These are phyloP conservation scores for Nephila pilipes DNA, from an alignment of 1,140 invertebrate genomes.

Conservation along the genomic window DNA sequence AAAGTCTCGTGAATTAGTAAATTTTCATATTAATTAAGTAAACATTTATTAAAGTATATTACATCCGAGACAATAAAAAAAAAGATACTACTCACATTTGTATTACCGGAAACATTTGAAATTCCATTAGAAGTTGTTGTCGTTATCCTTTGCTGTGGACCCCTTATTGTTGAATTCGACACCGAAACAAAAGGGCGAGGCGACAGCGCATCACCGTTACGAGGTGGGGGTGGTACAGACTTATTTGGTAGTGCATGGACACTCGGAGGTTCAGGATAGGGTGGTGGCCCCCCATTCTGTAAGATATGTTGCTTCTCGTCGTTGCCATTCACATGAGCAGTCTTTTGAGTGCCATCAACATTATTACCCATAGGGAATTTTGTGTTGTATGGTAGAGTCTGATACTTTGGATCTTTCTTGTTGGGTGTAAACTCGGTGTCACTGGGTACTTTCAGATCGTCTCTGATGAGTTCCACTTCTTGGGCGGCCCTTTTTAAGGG, in stretches of 20 bases:
- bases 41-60: no score
- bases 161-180: constrained; percentile 39
- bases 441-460: constrained; percentile 79
- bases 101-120: constrained; percentile 4
- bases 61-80: neutral
- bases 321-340: constrained; percentile 77
- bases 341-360: constrained; percentile 76
- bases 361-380: constrained; percentile 84
- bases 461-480: constrained; percentile 78
- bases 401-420: constrained; percentile 95
- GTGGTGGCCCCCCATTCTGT: constrained; percentile 61
- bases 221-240: constrained; percentile 57
- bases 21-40: no score
- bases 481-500: constrained; percentile 88
- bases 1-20: no score
- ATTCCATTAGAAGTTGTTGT: constrained; percentile 32
- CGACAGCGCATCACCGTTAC: constrained; percentile 57
- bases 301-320: constrained; percentile 36
- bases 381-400: constrained; percentile 94
- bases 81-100: constrained; percentile 11
- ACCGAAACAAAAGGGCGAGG: constrained; percentile 69
- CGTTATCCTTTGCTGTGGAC: constrained; percentile 29
- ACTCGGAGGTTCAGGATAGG: constrained; percentile 61
- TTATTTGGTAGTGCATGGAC: constrained; percentile 51
- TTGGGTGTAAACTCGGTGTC: constrained; percentile 83